Evolutionary conservation across 2,888 invertebrate genomes (phyloP), one percentile per base, ranked within the genome.

Genomic region (Timema podura): DNA sequence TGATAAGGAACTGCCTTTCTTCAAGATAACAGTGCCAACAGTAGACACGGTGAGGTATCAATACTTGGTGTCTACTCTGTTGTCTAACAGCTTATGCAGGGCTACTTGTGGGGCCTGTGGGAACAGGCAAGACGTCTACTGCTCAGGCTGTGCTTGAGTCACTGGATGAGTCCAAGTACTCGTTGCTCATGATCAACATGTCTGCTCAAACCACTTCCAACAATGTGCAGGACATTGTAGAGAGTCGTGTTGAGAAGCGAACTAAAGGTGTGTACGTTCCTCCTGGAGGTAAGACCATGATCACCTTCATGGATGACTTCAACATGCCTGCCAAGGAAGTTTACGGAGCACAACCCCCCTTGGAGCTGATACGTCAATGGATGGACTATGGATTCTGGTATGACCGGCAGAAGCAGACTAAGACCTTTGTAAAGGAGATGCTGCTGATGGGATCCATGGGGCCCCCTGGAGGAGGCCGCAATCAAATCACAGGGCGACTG

Each of bases 361-460:
- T 96, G 8, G 95, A 96, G 80, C 82, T 95, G 65, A 83, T 95
- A 67, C 84, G 92, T 16, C 89, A 94, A 76, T 94, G 93, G 93
- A 85, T 93, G 70, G 94, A 93, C 81, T 94, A 95, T 78, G 91
- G 91, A 2, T 95, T 93, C 82, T 95, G 95, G 95, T 95, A 91
- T 79, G 91, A 95, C 79, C 83, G 95, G 2, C 82, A 82, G 72
- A 94, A 91, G 78, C 94, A 94, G 81, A 78, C 84, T 88, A 66
- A 61, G 76, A 92, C 89, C 79, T 89, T 90, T 76, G 87, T 95
- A 68, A 88, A 88, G 85, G 91, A 89, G 79, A 91, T 94, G 86
- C 85, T 91, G 72, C 80, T 95, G 64, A 85, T 93, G 78, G 89
- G 87, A 5, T 90, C 93, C 0, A 95, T 95, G 86, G 94, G 94